phyloP scores from a whole-genome alignment of 1,140 invertebrate species.

The Melanaphis sacchari region DNA sequence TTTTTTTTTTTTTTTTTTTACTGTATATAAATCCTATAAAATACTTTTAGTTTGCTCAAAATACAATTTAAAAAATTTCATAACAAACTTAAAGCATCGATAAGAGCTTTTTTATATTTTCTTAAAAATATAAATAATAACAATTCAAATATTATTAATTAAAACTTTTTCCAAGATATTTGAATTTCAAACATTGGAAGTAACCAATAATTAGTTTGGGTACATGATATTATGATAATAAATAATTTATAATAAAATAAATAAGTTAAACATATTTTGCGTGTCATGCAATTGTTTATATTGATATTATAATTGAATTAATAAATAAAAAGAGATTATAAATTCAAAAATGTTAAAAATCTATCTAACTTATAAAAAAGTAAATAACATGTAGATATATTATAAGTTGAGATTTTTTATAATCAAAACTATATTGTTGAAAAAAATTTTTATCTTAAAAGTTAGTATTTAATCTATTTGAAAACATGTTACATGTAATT shows the following conservation, averaged over 20 bases:
- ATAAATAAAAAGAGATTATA: neutral
- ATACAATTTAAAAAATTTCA: neutral
- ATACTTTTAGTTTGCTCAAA: neutral
- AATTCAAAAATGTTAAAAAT: neutral
- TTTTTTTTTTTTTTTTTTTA: neutral
- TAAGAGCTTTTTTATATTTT: neutral
- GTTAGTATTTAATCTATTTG: neutral
- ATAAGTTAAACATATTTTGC: neutral
- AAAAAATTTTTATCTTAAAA: neutral
- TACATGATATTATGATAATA: too few species aligned
- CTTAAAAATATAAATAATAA: neutral
- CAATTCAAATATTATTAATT: neutral
- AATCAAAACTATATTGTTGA: neutral
- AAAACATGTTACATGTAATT: neutral
- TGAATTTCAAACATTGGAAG: neutral
- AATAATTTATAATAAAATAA: too few species aligned
- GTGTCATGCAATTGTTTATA: neutral
- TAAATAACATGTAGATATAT: neutral
- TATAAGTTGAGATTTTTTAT: neutral
- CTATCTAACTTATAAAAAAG: neutral
- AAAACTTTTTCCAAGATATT: neutral
- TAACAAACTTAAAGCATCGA: neutral
- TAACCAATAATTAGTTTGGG: neutral
- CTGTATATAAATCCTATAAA: neutral
- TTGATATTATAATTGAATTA: neutral